Percentiles rank a stretch among this genome's conserved stretches.
phyloP scores from a whole-genome alignment of 2,888 invertebrate genomes.

The Tribolium freemani region DNA sequence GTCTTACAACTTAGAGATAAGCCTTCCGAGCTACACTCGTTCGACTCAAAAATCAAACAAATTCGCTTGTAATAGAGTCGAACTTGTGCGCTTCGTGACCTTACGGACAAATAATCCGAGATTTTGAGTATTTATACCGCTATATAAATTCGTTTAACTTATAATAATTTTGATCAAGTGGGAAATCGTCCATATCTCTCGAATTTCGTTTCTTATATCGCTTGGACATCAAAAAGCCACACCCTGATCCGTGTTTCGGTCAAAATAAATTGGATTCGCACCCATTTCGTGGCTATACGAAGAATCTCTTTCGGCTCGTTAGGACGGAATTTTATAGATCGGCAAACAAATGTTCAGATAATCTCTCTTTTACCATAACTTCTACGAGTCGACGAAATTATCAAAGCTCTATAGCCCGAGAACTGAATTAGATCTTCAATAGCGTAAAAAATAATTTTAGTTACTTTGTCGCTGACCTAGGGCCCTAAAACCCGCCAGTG shows the following conservation, averaged over 20 bases:
- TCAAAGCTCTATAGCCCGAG: background rate
- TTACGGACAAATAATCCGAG: too few relatives aligned
- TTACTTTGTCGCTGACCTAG: too few relatives aligned
- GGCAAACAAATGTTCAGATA: conserved; percentile 31
- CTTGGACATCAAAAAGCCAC: conserved; percentile 17
- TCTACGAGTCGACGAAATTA: background rate
- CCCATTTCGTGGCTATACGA: conserved; percentile 10
- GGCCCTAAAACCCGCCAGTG: too few relatives aligned
- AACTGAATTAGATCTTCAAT: conserved; percentile 2
- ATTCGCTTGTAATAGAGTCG: conserved; percentile 3
- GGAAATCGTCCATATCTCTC: background rate
- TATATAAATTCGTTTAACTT: background rate
- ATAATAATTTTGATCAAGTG: background rate
- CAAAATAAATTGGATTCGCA: conserved; percentile 25
- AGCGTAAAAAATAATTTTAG: too few relatives aligned
- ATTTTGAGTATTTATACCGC: too few relatives aligned
- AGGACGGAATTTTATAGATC: conserved; percentile 24
- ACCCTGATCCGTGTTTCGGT: conserved; percentile 16
- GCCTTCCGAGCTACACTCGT: conserved; percentile 2
- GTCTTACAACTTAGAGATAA: conserved; percentile 21
- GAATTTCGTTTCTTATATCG: conserved; percentile 1
- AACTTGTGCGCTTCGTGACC: background rate
- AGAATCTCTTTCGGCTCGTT: conserved; percentile 17
- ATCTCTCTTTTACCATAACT: conserved; percentile 8
- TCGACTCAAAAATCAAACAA: conserved; percentile 28